Evolutionary conservation across 2,797 vertebrate species (phyloP).

Genomic region (Anableps anableps): DNA sequence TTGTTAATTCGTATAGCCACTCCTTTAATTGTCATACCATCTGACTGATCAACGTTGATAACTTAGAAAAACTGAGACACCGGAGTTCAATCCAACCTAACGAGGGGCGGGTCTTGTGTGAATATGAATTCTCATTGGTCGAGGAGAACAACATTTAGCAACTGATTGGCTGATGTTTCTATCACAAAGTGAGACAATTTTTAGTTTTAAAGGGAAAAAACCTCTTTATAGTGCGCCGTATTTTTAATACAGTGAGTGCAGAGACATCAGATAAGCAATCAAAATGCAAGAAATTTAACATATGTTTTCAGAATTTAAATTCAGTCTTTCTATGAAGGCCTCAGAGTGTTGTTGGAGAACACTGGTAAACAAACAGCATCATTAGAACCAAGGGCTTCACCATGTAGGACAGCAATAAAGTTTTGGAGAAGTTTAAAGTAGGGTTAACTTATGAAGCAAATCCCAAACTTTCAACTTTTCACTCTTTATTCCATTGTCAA

Average conservation of each 20-base stretch:
- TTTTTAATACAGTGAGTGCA: not conserved
- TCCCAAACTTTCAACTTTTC: not conserved
- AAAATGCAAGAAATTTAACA: not conserved
- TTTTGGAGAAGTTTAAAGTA: not conserved
- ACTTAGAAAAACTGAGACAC: slow-evolving; percentile 70
- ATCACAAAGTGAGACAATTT: slow-evolving; percentile 15
- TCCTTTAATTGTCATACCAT: slow-evolving; percentile 40
- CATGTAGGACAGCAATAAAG: not conserved
- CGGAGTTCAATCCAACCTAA: slow-evolving; percentile 63
- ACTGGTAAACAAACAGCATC: not conserved
- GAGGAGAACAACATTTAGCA: rapidly evolving
- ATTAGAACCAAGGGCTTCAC: not conserved
- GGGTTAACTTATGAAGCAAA: not conserved
- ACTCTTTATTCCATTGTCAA: not conserved
- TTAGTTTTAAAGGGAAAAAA: not conserved
- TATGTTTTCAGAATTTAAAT: not conserved
- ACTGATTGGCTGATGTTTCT: slow-evolving; percentile 41
- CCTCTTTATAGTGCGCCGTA: not conserved
- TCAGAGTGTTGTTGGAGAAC: not conserved
- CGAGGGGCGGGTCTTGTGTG: slow-evolving; percentile 45
- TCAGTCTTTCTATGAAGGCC: not conserved
- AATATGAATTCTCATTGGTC: slow-evolving; percentile 49
- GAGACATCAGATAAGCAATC: slow-evolving; percentile 3
- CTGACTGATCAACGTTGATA: slow-evolving; percentile 51
- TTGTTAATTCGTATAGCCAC: slow-evolving; percentile 20